Conservation (phyloP, 2,888 invertebrate genomes). For the Andrena trimmerana region DNA sequence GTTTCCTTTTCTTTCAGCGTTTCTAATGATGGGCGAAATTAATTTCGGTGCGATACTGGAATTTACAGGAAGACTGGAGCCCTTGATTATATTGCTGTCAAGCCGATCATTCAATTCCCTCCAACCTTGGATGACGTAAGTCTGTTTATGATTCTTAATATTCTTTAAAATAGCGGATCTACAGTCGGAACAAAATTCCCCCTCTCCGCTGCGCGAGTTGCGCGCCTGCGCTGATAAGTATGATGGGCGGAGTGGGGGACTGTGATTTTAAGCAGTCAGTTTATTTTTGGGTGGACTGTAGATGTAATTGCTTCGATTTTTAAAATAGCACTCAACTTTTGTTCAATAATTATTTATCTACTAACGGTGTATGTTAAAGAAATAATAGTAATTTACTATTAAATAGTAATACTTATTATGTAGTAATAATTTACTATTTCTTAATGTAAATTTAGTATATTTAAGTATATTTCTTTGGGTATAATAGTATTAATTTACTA, state of each 20-base stretch:
- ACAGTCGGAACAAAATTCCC: neutral
- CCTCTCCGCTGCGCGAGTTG: neutral
- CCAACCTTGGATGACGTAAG: conserved; percentile 93
- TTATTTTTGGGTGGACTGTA: neutral
- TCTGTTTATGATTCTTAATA: neutral
- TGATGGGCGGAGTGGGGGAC: neutral
- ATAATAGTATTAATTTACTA: too few species aligned
- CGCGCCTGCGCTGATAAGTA: too few species aligned
- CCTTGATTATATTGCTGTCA: conserved; percentile 94
- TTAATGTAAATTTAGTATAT: too few species aligned
- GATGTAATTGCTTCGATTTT: neutral
- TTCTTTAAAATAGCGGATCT: neutral
- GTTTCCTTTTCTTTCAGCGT: neutral
- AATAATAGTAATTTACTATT: too few species aligned
- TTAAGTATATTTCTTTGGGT: too few species aligned
- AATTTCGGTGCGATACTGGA: neutral
- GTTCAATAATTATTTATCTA: too few species aligned
- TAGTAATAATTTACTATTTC: too few species aligned
- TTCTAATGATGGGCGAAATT: neutral
- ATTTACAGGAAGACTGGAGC: conserved; percentile 89
- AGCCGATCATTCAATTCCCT: conserved; percentile 94
- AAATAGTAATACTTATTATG: too few species aligned
- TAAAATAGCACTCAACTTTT: neutral
- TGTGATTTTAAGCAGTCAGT: neutral
- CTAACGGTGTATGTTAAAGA: too few species aligned